Percentiles rank a stretch among this genome's conserved stretches.
phyloP scores from a whole-genome alignment of 1,140 invertebrate species.

The Diachasmimorpha longicaudata region DNA sequence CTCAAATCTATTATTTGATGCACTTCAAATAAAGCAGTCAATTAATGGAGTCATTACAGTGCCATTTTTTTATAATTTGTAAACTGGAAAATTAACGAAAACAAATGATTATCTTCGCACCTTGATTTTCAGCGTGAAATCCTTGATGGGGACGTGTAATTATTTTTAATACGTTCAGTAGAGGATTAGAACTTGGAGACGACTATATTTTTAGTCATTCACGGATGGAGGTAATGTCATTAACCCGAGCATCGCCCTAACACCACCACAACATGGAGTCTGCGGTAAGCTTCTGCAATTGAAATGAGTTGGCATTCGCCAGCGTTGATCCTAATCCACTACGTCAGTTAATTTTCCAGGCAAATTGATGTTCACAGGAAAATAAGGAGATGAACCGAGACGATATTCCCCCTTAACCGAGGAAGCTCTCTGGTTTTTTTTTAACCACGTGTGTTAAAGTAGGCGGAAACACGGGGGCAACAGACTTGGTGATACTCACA shows the following conservation, averaged over 20 bases:
- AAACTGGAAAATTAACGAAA: too few species aligned
- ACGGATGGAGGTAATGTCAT: not conserved
- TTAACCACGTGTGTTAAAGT: not conserved
- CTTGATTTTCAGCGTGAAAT: too few species aligned
- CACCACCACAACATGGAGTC: not conserved
- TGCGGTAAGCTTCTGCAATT: constrained; percentile 17
- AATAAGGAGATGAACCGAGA: not conserved
- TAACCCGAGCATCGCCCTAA: not conserved
- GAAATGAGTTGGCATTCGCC: constrained; percentile 12
- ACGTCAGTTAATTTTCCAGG: not conserved
- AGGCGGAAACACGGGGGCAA: not conserved
- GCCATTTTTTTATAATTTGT: too few species aligned
- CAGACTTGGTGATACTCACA: constrained; percentile 9
- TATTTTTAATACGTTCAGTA: not conserved
- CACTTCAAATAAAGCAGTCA: too few species aligned
- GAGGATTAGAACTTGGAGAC: not conserved
- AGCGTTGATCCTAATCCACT: not conserved
- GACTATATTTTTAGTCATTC: not conserved
- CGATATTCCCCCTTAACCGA: not conserved
- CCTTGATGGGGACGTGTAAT: too few species aligned
- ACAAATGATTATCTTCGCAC: too few species aligned
- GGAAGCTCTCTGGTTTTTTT: not conserved
- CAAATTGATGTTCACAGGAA: not conserved
- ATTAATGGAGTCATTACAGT: too few species aligned
- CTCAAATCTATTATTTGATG: too few species aligned